These are phyloP conservation scores for Plectropomus leopardus DNA, from an alignment of 2,113 vertebrate genomes.

Conservation along the genomic window DNA sequence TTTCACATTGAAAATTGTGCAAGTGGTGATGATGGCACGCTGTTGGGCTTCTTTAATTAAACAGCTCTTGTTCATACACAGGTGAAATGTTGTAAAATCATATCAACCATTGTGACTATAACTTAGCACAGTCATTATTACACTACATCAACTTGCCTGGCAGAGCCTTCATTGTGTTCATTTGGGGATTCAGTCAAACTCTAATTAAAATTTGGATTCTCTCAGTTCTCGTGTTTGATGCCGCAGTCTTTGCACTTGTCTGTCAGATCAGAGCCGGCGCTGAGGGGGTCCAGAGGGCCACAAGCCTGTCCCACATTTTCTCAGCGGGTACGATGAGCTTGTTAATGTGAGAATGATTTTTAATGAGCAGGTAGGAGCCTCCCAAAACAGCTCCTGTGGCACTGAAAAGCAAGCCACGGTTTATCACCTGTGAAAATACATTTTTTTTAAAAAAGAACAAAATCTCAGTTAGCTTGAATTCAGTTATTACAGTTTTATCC, in stretches of 20 bases:
- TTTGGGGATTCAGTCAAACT: conserved; percentile 31
- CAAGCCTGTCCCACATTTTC: conserved; percentile 76
- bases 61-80: background rate
- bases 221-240: background rate
- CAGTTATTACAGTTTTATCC: background rate
- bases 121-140: conserved; percentile 1
- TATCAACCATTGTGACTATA: conserved; percentile 23
- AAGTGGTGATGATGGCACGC: background rate
- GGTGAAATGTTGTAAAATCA: background rate
- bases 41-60: background rate
- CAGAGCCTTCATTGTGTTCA: conserved; percentile 18
- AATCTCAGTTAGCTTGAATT: background rate
- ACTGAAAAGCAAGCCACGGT: conserved; percentile 81
- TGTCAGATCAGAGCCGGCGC: conserved; percentile 19
- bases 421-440: conserved; percentile 84
- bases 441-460: background rate
- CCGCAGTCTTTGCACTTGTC: conserved; percentile 1
- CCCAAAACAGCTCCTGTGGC: conserved; percentile 73
- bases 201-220: conserved; percentile 2
- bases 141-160: conserved; percentile 5
- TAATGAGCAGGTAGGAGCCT: conserved; percentile 81
- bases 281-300: conserved; percentile 64
- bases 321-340: conserved; percentile 62
- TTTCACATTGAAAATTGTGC: background rate
- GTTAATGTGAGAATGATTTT: conserved; percentile 64